phyloP scores from a whole-genome alignment of 2,113 vertebrate species.

The Scomber japonicus region DNA sequence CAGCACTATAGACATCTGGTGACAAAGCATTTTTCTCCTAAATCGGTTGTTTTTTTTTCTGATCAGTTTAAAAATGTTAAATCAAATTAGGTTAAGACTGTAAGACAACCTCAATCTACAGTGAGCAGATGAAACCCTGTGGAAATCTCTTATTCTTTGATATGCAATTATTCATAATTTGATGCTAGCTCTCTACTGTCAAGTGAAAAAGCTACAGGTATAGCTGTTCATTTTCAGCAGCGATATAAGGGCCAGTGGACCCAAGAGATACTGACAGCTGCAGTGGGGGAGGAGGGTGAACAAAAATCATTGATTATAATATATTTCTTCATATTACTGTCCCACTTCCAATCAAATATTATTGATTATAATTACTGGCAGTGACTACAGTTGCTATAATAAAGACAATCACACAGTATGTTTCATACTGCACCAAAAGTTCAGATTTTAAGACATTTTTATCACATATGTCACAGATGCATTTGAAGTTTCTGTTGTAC shows the following conservation, averaged over 20 bases:
- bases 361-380: not conserved
- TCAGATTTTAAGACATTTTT: not conserved
- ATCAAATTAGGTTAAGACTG: no score
- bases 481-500: not conserved
- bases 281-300: not conserved
- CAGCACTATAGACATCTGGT: no score
- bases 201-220: slow-evolving; percentile 10
- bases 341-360: not conserved
- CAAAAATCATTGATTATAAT: not conserved
- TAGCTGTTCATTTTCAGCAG: slow-evolving; percentile 10
- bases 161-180: slow-evolving; percentile 3
- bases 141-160: not conserved
- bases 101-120: not conserved
- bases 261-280: slow-evolving; percentile 9
- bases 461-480: not conserved
- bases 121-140: not conserved
- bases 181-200: slow-evolving; percentile 6
- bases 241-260: slow-evolving; percentile 11
- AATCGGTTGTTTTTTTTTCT: not conserved
- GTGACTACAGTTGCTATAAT: not conserved
- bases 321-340: not conserved
- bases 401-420: not conserved
- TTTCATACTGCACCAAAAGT: not conserved
- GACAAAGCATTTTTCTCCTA: no score
- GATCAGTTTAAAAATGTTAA: not conserved